Conservation (phyloP, 2,888 invertebrate species). For the Eumerus sabulonum region DNA sequence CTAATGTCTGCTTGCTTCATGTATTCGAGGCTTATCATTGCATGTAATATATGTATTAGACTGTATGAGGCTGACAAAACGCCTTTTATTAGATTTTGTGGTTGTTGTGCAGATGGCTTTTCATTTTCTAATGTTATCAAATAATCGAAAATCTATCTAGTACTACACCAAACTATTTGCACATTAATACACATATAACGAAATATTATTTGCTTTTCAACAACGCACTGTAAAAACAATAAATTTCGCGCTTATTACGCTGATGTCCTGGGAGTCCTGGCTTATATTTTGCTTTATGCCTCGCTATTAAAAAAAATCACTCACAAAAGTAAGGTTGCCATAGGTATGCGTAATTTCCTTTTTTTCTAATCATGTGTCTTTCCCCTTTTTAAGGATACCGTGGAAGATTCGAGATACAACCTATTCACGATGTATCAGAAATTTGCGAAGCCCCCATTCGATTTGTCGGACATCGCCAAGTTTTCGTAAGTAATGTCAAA, state of each 20-base stretch:
- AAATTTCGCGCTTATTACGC: constrained; percentile 1
- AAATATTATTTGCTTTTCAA: constrained; percentile 1
- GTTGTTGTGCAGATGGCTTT: too few species aligned
- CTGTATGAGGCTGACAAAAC: too few species aligned
- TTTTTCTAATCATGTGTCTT: too few species aligned
- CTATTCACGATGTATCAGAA: constrained; percentile 79
- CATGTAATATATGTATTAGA: too few species aligned
- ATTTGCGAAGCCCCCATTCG: constrained; percentile 78
- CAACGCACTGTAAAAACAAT: background rate
- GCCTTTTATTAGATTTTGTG: too few species aligned
- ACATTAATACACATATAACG: background rate
- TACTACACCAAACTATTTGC: too few species aligned
- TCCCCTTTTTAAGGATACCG: constrained; percentile 73
- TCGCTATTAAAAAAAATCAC: constrained; percentile 1
- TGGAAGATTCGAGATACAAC: constrained; percentile 78
- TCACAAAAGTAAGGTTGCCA: constrained; percentile 6
- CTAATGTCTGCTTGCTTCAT: too few species aligned
- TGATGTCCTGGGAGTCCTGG: constrained; percentile 21
- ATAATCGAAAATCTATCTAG: too few species aligned
- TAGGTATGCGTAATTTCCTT: too few species aligned
- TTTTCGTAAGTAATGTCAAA: constrained; percentile 75
- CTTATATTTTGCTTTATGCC: constrained; percentile 29
- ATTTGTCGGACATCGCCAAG: constrained; percentile 77
- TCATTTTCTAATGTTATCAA: too few species aligned
- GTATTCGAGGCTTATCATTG: too few species aligned